These are phyloP conservation scores for Panulirus ornatus DNA, from an alignment of 1,140 invertebrate genomes.

Conservation along the genomic window DNA sequence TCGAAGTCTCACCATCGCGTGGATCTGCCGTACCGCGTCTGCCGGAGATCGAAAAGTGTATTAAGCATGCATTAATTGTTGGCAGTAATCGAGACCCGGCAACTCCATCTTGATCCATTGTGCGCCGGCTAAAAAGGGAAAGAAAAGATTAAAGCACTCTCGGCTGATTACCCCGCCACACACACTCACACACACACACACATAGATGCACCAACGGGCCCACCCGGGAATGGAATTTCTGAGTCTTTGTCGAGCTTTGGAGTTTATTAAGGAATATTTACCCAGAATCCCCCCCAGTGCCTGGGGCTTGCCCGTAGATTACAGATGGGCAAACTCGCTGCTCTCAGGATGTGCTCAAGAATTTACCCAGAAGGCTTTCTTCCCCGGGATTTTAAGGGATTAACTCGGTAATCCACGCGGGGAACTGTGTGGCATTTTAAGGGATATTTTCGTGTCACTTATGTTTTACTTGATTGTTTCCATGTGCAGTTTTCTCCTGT, in stretches of 20 bases:
- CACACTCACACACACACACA: slow-evolving; percentile 45
- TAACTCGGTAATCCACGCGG: not conserved
- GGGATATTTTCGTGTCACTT: too few species aligned
- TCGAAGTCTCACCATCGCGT: too few species aligned
- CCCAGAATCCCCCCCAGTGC: not conserved
- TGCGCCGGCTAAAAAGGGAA: slow-evolving; percentile 53
- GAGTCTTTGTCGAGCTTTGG: slow-evolving; percentile 1
- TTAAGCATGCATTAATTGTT: too few species aligned
- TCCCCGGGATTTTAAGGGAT: not conserved
- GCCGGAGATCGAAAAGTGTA: too few species aligned
- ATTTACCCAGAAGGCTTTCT: not conserved
- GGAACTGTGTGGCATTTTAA: too few species aligned
- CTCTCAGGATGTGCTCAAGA: not conserved
- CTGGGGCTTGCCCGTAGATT: too few species aligned
- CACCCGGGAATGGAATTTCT: slow-evolving; percentile 18
- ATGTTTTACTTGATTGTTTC: too few species aligned
- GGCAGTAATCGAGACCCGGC: not conserved
- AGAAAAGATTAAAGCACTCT: slow-evolving; percentile 47
- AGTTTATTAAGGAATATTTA: slow-evolving; percentile 39
- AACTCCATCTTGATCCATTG: slow-evolving; percentile 44
- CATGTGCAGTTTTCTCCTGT: too few species aligned
- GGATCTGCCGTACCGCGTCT: too few species aligned
- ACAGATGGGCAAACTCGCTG: not conserved
- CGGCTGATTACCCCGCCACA: slow-evolving; percentile 36
- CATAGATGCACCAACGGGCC: not conserved